Base-by-base conservation (phyloP, 30 jellyfish, hydroid and myxozoan species). In the Aurelia aurita complex sp. Pacific region DNA sequence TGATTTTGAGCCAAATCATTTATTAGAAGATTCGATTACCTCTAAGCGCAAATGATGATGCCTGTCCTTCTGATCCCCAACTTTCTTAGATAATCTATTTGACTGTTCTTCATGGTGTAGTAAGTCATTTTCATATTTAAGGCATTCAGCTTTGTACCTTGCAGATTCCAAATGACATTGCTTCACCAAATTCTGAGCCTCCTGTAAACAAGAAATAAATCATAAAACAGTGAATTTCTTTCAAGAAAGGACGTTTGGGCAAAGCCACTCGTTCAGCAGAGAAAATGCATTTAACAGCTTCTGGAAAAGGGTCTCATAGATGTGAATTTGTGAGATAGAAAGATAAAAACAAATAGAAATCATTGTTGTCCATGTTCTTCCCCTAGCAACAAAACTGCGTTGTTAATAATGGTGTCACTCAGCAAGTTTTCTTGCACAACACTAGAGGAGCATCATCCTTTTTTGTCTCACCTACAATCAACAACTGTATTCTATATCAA, bases 81-180 rank as follows among this genome's bases (percentile, higher is more conserved):
- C 57, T 55, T 33, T 76, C 57, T 67, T 76, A 0, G 85, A 29
- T 51, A 88, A 16, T 54, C 71, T 75, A 42, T 64, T 65, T 19
- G 77, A 68, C 0, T 88, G 89, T 10, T 82, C 92, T 36, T 76
- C 75, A 9, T 36, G 69, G 33, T 88, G 71, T 12, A 64, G 51
- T 38, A 76, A 38, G 36, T 78, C 90, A 50, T 89, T 86, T 69
- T 89, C 97, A 53, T 55, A 69, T 57, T 59, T 43, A 51, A 86
- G 63, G 52, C 92, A 81, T 57, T 80, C 90, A 10, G 86, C 87
- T 75, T 89, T 86, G 83, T 61, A 89, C 77, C 87, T 76, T 33
- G 87, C 86, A 40, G 90, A 38, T 11, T 89, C 93, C 64, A 33
- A 32, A 18, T 89, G 97, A 17, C 90, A 86, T 50, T 62, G 70